These are phyloP conservation scores for Plectropomus leopardus DNA, from an alignment of 2,113 vertebrate genomes.

Conservation along the genomic window DNA sequence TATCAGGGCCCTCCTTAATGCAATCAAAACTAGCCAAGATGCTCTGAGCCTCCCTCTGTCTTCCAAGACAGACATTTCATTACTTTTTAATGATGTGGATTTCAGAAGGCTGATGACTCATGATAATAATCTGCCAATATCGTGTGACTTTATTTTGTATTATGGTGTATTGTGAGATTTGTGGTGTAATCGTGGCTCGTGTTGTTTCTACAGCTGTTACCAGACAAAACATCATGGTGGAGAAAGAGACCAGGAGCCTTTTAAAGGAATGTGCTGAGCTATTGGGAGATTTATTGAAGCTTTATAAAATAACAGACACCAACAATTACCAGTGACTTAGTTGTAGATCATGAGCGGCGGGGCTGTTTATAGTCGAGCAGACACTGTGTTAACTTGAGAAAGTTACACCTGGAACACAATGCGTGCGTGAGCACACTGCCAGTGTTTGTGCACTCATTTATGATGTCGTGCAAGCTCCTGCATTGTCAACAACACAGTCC, in stretches of 20 bases:
- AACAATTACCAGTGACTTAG: neutral
- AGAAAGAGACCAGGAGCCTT: slow-evolving; percentile 34
- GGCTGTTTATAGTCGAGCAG: neutral
- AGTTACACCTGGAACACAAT: too few species aligned
- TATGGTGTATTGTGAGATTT: neutral
- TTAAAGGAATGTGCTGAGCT: slow-evolving; percentile 41
- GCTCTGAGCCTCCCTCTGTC: neutral
- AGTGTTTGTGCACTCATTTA: too few species aligned
- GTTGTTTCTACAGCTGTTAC: slow-evolving; percentile 52
- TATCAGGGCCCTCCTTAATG: neutral
- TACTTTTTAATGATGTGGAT: neutral
- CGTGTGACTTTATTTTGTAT: neutral
- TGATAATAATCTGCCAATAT: neutral
- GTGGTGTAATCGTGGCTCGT: neutral
- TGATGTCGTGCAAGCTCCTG: too few species aligned
- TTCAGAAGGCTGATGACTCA: neutral
- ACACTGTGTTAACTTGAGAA: too few species aligned
- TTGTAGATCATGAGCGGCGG: neutral
- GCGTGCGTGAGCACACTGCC: too few species aligned
- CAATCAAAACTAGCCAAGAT: neutral
- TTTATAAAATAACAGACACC: neutral
- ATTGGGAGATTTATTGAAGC: neutral
- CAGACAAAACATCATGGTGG: slow-evolving; percentile 28
- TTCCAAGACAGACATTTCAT: neutral
- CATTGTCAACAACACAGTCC: too few species aligned